Percentiles rank a stretch among this genome's conserved stretches.
Evolutionary conservation across 2,797 vertebrate genomes (phyloP).

Genomic region (Amblyraja radiata): DNA sequence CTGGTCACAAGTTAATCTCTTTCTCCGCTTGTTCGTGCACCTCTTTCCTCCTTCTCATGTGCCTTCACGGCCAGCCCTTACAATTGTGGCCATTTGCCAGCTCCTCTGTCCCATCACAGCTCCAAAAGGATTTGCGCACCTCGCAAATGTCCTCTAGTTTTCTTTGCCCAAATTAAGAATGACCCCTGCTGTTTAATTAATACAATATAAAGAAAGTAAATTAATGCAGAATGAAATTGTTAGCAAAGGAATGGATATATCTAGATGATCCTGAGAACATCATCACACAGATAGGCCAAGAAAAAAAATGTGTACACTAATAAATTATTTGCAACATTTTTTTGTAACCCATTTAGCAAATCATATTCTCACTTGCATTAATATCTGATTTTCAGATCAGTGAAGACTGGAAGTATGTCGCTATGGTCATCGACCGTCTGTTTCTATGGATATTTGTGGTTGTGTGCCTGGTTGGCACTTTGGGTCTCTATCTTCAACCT

Average conservation of each 20-base stretch:
- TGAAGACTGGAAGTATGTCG: conserved; percentile 73
- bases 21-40: too few relatives aligned
- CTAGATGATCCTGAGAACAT: background rate
- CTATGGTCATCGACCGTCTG: conserved; percentile 72
- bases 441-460: conserved; percentile 74
- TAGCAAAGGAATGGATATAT: background rate
- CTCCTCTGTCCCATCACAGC: too few relatives aligned
- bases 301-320: background rate
- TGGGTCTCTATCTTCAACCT: conserved; percentile 71
- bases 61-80: too few relatives aligned
- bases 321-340: background rate
- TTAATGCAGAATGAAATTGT: background rate
- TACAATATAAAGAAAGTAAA: background rate
- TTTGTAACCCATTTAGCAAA: background rate
- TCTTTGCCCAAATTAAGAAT: background rate
- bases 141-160: background rate
- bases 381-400: conserved; percentile 57
- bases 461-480: conserved; percentile 67
- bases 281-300: background rate
- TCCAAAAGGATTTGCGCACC: too few relatives aligned
- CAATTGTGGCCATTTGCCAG: too few relatives aligned
- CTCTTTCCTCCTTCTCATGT: too few relatives aligned
- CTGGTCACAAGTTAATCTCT: too few relatives aligned
- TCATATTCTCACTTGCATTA: background rate
- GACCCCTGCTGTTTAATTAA: background rate